These are phyloP conservation scores for Thamnophis elegans DNA, from an alignment of 2,797 vertebrate species.

Conservation along the genomic window DNA sequence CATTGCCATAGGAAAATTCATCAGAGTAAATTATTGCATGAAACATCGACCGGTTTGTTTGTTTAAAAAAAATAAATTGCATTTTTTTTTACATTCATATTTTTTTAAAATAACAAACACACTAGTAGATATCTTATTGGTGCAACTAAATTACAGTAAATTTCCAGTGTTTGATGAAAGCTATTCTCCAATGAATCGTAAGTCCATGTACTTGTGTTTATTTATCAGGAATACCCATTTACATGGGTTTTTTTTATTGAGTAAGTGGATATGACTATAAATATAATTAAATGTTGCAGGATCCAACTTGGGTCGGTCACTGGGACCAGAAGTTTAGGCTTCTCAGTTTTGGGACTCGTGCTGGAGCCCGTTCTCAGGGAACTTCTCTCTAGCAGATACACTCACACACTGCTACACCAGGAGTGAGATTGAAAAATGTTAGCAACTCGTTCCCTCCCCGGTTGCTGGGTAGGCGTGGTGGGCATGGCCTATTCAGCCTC, in stretches of 20 bases:
- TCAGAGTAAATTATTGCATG: not conserved
- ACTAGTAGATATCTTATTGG: not conserved
- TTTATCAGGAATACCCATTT: not conserved
- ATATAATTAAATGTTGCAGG: not conserved
- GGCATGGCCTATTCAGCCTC: too few species aligned
- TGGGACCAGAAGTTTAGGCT: not conserved
- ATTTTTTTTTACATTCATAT: not conserved
- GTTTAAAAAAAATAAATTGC: too few species aligned
- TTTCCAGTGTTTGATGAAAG: not conserved
- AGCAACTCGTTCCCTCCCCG: too few species aligned
- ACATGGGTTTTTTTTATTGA: not conserved
- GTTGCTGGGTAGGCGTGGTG: too few species aligned
- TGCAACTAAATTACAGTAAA: not conserved
- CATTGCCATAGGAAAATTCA: not conserved
- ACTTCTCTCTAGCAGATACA: not conserved
- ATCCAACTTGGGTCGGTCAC: not conserved
- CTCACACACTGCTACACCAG: not conserved
- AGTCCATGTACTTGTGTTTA: not conserved
- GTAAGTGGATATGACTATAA: not conserved
- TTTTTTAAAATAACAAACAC: not conserved
- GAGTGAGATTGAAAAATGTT: too few species aligned
- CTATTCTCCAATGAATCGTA: not conserved
- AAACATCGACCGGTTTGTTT: not conserved
- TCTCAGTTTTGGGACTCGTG: not conserved
- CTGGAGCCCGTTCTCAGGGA: not conserved